Evolutionary conservation across 1,140 invertebrate genomes (phyloP), one percentile per base, ranked within the genome.

Genomic region (Trachelipus rathkii): DNA sequence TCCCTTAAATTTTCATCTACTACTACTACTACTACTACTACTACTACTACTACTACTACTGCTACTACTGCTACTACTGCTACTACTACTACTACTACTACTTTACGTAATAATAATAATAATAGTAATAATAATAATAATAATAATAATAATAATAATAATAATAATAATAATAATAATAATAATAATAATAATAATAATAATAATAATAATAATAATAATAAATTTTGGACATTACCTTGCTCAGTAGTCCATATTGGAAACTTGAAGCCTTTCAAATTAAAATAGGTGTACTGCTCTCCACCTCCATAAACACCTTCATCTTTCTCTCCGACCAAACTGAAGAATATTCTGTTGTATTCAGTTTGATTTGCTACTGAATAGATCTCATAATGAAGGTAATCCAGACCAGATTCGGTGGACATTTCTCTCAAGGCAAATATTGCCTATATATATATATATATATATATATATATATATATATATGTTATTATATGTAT

Each of bases 181-280:
- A 33, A 1, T 33, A 33, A 1, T 33, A 33, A 1, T 33, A 33
- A 1, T 33, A 33, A 1, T 33, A 33, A 1, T 33, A 33, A 1
- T 33, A 33, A 1, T 33, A 33, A 1, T 33, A 33, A 33, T 33
- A 33, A 33, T 33, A 33, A 33, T 33, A 33, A 33, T 33, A 33
- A 6, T 33, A 6, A 6, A 3, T 33, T 33, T 33, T 60, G n/a
- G n/a, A 44, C 71, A 45, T 10, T 72, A 81, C 83, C 84, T 82
- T 85, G 84, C 74, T 85, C 84, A 73, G 83, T 79, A 23, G 82
- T 83, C 84, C 84, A 85, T 23, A 85, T 83, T 0, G 84, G 84
- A 67, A 81, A 85, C 10, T 80, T 78, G 0, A 78, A 71, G 10
- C 84, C 84, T 13, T 83, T 75, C 13, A 85, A 75, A 70, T 85